Evolutionary conservation across 2,797 vertebrate genomes (phyloP).

Genomic region (Chromis chromis): DNA sequence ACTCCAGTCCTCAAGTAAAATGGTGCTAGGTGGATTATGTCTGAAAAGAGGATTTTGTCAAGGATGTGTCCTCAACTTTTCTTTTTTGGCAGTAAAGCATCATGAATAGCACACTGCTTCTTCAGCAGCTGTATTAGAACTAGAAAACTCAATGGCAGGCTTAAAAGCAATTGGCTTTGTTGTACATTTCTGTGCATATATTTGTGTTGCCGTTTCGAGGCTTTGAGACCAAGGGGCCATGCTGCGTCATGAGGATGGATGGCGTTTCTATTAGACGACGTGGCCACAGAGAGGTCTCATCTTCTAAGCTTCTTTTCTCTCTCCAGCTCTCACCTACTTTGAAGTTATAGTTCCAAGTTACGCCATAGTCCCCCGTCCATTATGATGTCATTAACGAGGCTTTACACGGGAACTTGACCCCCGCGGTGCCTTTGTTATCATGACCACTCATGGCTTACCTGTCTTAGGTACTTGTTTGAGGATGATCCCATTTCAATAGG

Average conservation of each 20-base stretch:
- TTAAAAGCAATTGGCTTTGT: slow-evolving; percentile 98
- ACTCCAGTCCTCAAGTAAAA: slow-evolving; percentile 97
- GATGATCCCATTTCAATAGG: slow-evolving; percentile 85
- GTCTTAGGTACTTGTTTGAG: slow-evolving; percentile 88
- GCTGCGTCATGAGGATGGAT: slow-evolving; percentile 91
- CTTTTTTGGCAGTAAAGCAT: slow-evolving; percentile 86
- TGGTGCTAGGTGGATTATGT: slow-evolving; percentile 98
- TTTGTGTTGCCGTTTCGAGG: slow-evolving; percentile 89
- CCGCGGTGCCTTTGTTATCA: slow-evolving; percentile 87
- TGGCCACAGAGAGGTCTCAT: slow-evolving; percentile 87
- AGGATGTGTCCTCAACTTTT: slow-evolving; percentile 97
- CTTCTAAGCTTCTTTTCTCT: slow-evolving; percentile 89
- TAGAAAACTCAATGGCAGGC: slow-evolving; percentile 93
- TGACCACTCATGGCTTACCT: slow-evolving; percentile 87
- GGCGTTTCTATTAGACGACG: slow-evolving; percentile 90
- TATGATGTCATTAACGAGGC: slow-evolving; percentile 92
- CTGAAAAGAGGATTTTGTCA: slow-evolving; percentile 99
- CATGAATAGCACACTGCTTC: slow-evolving; percentile 92
- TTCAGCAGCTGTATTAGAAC: slow-evolving; percentile 96
- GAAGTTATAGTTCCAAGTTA: slow-evolving; percentile 91
- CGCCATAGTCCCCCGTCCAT: slow-evolving; percentile 87
- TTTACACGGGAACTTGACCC: slow-evolving; percentile 92
- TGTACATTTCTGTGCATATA: slow-evolving; percentile 94
- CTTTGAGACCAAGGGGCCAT: slow-evolving; percentile 90
- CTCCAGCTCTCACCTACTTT: slow-evolving; percentile 87